Evolutionary conservation across 2,888 invertebrate genomes (phyloP).

Genomic region (Imbricaverruca yamaguchii): DNA sequence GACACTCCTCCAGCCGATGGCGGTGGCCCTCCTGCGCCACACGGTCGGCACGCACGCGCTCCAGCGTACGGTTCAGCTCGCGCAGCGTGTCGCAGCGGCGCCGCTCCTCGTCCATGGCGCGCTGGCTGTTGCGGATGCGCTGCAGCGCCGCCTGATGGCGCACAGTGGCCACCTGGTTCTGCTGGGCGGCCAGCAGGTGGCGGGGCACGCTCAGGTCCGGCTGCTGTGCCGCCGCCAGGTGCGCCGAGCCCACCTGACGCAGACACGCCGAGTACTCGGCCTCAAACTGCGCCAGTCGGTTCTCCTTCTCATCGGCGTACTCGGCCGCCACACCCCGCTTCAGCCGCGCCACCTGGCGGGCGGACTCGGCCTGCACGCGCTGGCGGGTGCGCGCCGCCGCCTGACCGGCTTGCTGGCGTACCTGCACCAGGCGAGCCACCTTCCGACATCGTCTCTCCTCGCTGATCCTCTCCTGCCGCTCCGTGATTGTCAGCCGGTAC

Average conservation of each 20-base stretch:
- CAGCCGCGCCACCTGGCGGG: slow-evolving; percentile 1
- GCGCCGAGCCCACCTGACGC: slow-evolving; percentile 14
- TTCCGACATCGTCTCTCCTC: not conserved
- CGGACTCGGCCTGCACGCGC: slow-evolving; percentile 18
- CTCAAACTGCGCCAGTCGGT: slow-evolving; percentile 6
- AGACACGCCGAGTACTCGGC: slow-evolving; percentile 19
- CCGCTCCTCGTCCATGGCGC: not conserved
- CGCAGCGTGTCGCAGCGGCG: not conserved
- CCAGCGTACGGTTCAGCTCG: not conserved
- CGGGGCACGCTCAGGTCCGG: not conserved
- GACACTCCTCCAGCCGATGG: not conserved
- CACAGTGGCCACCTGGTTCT: not conserved
- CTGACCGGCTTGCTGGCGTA: slow-evolving; percentile 15
- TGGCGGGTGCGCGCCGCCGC: not conserved
- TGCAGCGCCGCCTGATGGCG: slow-evolving; percentile 13
- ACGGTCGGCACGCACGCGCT: slow-evolving; percentile 16
- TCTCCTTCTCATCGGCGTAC: slow-evolving; percentile 16
- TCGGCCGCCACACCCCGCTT: not conserved
- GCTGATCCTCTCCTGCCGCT: not conserved
- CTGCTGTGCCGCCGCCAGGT: slow-evolving; percentile 8
- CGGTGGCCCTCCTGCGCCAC: slow-evolving; percentile 1
- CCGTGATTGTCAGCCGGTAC: slow-evolving; percentile 19
- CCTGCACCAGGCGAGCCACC: not conserved
- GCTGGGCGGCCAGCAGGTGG: not conserved
- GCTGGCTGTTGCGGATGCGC: not conserved